These are phyloP conservation scores for Nanger granti DNA, from an alignment of 2,113 vertebrate species.

Conservation along the genomic window DNA sequence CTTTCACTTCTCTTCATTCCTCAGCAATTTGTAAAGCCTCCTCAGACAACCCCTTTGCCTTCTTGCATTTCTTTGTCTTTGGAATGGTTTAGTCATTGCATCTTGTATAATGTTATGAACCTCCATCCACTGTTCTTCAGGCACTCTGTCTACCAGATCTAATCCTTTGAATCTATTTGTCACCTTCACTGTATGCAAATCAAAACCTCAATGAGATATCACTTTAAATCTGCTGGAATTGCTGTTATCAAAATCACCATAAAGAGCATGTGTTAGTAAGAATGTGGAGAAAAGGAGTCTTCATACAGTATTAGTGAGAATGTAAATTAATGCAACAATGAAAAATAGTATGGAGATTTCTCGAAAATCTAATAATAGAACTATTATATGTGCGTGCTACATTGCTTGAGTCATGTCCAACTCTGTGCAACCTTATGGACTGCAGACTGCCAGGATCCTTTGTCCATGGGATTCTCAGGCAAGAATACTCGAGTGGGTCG, in stretches of 20 bases:
- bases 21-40: neutral
- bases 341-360: neutral
- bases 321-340: neutral
- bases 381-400: neutral
- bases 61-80: neutral
- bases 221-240: neutral
- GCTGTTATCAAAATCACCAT: neutral
- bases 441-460: neutral
- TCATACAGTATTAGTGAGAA: neutral
- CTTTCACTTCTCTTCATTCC: neutral
- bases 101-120: neutral
- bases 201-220: neutral
- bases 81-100: neutral
- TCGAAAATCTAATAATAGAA: neutral
- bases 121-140: neutral
- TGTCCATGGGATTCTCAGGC: neutral
- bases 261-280: neutral
- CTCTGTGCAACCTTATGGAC: neutral
- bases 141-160: neutral
- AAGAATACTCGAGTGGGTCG: neutral
- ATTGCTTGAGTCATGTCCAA: neutral
- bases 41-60: neutral
- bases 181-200: neutral
- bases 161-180: neutral
- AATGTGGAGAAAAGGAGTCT: neutral